Percentiles rank a stretch among this genome's conserved stretches.
phyloP scores from a whole-genome alignment of 2,113 vertebrate species.

The Micromys minutus region DNA sequence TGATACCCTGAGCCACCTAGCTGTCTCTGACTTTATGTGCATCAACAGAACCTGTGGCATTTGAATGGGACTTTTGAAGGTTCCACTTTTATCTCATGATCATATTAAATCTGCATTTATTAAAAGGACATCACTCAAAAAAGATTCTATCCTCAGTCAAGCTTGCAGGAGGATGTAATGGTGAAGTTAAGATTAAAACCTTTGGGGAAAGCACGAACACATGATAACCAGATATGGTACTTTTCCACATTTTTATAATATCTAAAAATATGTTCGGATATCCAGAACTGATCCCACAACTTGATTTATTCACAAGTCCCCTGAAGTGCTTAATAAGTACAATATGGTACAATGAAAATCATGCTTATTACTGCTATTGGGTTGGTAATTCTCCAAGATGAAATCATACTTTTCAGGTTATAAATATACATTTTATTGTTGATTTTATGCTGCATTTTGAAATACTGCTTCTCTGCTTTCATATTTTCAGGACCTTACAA shows the following conservation, averaged over 20 bases:
- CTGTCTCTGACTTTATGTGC: slow-evolving; percentile 57
- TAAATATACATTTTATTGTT: slow-evolving; percentile 93
- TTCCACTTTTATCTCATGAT: slow-evolving; percentile 83
- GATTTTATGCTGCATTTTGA: slow-evolving; percentile 91
- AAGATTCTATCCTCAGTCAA: slow-evolving; percentile 69
- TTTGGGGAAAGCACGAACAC: slow-evolving; percentile 85
- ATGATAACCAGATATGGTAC: slow-evolving; percentile 90
- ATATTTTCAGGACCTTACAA: slow-evolving; percentile 90
- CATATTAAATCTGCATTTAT: slow-evolving; percentile 84
- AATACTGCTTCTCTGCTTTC: slow-evolving; percentile 92
- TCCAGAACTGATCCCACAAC: slow-evolving; percentile 88
- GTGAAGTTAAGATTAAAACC: slow-evolving; percentile 85
- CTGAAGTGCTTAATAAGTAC: slow-evolving; percentile 91
- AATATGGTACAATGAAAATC: slow-evolving; percentile 90
- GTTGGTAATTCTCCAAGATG: slow-evolving; percentile 92
- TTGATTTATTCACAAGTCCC: slow-evolving; percentile 91
- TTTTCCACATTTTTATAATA: slow-evolving; percentile 88
- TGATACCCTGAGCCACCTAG: slow-evolving; percentile 58
- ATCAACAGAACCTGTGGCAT: slow-evolving; percentile 70
- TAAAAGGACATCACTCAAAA: slow-evolving; percentile 81
- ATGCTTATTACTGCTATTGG: slow-evolving; percentile 90
- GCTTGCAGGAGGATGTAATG: slow-evolving; percentile 83
- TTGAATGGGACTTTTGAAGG: slow-evolving; percentile 57
- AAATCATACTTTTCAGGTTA: slow-evolving; percentile 93
- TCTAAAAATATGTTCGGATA: slow-evolving; percentile 89